A percentile compares a stretch with the other conserved stretches of the same genome.
These are phyloP conservation scores for Drosophila paranaensis DNA, from an alignment of 2,888 invertebrate genomes.

Conservation along the genomic window DNA sequence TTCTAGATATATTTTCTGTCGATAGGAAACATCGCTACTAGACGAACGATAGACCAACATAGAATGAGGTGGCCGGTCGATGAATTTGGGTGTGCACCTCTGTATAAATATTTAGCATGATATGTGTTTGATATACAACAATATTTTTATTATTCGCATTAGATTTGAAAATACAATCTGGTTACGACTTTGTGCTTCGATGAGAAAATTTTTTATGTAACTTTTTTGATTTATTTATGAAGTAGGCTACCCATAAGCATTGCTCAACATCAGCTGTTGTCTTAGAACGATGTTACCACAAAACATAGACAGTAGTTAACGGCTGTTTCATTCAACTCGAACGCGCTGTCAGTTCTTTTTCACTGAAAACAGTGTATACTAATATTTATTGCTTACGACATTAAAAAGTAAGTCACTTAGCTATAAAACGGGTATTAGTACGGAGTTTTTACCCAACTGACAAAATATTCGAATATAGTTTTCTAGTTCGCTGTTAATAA, in stretches of 20 bases:
- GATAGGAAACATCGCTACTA: conserved; percentile 65
- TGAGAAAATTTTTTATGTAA: not conserved
- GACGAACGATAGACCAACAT: conserved; percentile 42
- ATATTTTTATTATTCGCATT: not conserved
- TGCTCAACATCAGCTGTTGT: not conserved
- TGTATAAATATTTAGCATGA: conserved; percentile 12
- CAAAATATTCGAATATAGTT: not conserved
- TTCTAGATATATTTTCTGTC: conserved; percentile 66
- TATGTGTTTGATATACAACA: conserved; percentile 21
- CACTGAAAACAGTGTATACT: too few relatives aligned
- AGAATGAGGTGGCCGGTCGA: conserved; percentile 36
- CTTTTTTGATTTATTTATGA: not conserved
- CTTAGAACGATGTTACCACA: not conserved
- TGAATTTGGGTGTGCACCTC: conserved; percentile 22
- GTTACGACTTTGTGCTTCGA: too few relatives aligned
- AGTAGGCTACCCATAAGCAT: not conserved
- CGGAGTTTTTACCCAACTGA: not conserved
- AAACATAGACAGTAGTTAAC: not conserved
- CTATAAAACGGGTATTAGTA: not conserved
- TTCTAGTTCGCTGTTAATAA: not conserved
- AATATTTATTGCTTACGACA: not conserved
- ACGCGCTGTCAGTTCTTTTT: too few relatives aligned
- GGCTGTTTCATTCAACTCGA: not conserved
- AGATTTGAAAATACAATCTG: conserved; percentile 12
- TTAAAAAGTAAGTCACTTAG: not conserved